These are phyloP conservation scores for Cremastinae sp. DNA, from an alignment of 2,888 invertebrate species.

Conservation along the genomic window DNA sequence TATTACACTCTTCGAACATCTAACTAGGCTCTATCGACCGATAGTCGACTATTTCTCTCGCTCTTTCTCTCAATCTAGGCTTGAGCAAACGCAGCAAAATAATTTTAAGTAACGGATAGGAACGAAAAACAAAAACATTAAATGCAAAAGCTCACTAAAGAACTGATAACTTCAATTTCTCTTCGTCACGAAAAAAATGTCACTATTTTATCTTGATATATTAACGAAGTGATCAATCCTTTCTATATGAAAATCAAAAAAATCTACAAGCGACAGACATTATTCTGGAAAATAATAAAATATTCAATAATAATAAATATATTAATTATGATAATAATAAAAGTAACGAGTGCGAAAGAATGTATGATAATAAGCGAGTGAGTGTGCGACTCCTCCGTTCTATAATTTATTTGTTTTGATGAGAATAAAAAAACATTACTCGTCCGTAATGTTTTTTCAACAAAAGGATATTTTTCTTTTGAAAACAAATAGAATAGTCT, in stretches of 20 bases:
- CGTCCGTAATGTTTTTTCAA: no score
- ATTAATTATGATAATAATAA: slow-evolving; percentile 41
- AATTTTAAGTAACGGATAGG: slow-evolving; percentile 15
- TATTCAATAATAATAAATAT: slow-evolving; percentile 31
- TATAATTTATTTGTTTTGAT: no score
- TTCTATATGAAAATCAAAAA: slow-evolving; percentile 36
- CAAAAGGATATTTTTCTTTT: no score
- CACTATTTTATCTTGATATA: slow-evolving; percentile 9
- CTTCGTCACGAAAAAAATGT: slow-evolving; percentile 17
- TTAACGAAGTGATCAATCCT: slow-evolving; percentile 48
- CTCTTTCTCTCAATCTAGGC: slow-evolving; percentile 45
- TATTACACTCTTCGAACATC: slow-evolving; percentile 17
- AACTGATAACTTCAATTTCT: slow-evolving; percentile 41
- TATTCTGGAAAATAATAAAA: slow-evolving; percentile 26
- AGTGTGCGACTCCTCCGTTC: slow-evolving; percentile 33
- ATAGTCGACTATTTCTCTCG: slow-evolving; percentile 20
- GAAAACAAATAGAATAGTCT: no score
- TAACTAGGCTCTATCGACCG: slow-evolving; percentile 36
- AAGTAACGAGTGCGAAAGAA: slow-evolving; percentile 39
- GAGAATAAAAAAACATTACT: no score
- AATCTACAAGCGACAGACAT: slow-evolving; percentile 49
- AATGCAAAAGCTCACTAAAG: slow-evolving; percentile 56
- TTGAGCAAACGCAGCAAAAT: slow-evolving; percentile 47
- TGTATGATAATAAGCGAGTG: slow-evolving; percentile 26
- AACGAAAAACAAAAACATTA: slow-evolving; percentile 45